phyloP scores from a whole-genome alignment of 2,797 vertebrate species.

The Ibycter americanus region DNA sequence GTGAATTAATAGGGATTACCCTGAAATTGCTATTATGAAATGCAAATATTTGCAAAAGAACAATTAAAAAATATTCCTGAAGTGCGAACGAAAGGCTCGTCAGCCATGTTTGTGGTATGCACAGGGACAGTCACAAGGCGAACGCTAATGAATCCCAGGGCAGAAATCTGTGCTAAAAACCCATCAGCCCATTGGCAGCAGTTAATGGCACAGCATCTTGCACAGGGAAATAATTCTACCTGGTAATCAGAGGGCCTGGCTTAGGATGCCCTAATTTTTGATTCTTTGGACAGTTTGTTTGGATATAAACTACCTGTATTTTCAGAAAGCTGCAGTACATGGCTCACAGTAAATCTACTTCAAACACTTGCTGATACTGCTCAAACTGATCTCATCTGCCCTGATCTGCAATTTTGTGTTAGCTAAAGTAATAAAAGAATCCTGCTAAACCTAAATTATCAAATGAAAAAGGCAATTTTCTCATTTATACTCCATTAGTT shows the following conservation, averaged over 20 bases:
- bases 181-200: not conserved
- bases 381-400: constrained; percentile 55
- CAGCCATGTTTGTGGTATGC: not conserved
- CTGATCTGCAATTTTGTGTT: constrained; percentile 55
- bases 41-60: constrained; percentile 57
- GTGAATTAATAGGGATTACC: constrained; percentile 43
- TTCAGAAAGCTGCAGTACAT: constrained; percentile 16
- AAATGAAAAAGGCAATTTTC: constrained; percentile 69
- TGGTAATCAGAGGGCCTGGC: not conserved
- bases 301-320: constrained; percentile 35
- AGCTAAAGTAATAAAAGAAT: constrained; percentile 67
- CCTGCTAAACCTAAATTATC: constrained; percentile 66
- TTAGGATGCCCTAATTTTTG: not conserved
- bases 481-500: constrained; percentile 70
- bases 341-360: constrained; percentile 48
- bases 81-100: not conserved
- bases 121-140: constrained; percentile 14
- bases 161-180: constrained; percentile 10
- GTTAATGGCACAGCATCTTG: not conserved
- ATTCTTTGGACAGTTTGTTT: constrained; percentile 39
- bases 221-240: not conserved
- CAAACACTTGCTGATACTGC: constrained; percentile 50
- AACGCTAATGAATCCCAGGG: constrained; percentile 15
- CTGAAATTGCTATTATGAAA: constrained; percentile 13
- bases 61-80: constrained; percentile 58